Base-by-base conservation (phyloP, 2,797 vertebrate genomes). In the Melanotaenia maccullochi region DNA sequence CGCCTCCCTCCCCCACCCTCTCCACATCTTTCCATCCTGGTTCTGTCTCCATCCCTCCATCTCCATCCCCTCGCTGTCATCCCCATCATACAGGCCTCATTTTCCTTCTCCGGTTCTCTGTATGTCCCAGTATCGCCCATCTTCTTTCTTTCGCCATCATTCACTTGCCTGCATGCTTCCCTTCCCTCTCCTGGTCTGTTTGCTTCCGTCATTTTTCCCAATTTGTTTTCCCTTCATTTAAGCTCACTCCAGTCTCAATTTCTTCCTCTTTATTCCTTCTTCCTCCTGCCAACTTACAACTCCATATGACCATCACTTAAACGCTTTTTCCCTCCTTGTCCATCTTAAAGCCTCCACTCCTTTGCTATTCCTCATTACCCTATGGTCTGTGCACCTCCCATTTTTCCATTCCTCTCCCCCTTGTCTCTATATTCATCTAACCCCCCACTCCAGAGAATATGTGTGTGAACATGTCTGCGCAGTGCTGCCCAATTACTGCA, bases 401-500 rank as follows among this genome's bases (percentile, higher is more conserved):
- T 84, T 82, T 90, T 90, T 87, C 87, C 83, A 82, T 69, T 57
- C 70, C 79, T 60, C 55, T 65, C 74, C 67, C 75, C n/a, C n/a
- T 22, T 4, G 62, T 82, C 86, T 87, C 86, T 81, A 82, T 81
- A 87, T 89, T 88, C 87, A 87, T 84, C 86, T 74, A 78, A 40
- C 75, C 65, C 76, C 49, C 63, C 71, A 55, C 61, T 78, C 87
- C 82, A 80, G 64, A 74, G 91, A 92, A 91, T 86, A 89, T 87
- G 81, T 77, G 88, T 88, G 85, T 33, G 84, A 79, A 77, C 87
- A 81, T 81, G 85, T 85, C 87, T 93, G 86, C 59, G 30, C 85
- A 78, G 83, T 40, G 61, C 83, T 90, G 83, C 81, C 91, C 90
- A 93, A 93, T 93, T 93, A 93, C 88, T 87, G 89, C 81, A 63